A percentile compares a stretch with the other conserved stretches of the same genome.
Conservation (phyloP, 2,888 invertebrate species). For the Metallyticus violacea region DNA sequence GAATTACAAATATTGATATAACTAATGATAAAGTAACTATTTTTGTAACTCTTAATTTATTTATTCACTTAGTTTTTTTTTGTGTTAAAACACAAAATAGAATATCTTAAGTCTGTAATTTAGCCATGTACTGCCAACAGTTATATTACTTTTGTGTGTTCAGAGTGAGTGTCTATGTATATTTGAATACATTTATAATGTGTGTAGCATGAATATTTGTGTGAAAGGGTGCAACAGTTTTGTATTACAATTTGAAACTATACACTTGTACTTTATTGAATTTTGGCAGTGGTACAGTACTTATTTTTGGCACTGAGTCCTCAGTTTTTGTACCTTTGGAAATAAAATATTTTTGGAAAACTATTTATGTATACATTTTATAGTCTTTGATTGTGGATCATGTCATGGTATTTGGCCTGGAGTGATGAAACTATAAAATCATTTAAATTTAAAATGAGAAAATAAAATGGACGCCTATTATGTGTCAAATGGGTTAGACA, state of each 20-base stretch:
- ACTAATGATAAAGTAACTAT: background rate
- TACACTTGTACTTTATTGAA: constrained; percentile 9
- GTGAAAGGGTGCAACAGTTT: background rate
- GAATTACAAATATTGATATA: background rate
- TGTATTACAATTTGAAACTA: constrained; percentile 6
- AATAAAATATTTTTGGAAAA: constrained; percentile 17
- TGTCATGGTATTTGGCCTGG: constrained; percentile 14
- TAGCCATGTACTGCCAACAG: constrained; percentile 1
- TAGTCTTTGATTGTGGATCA: constrained; percentile 12
- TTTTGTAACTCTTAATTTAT: background rate
- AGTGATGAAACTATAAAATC: background rate
- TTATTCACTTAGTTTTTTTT: background rate
- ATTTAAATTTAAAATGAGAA: background rate
- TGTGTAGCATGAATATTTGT: background rate
- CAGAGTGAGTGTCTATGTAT: background rate
- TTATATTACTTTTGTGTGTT: background rate
- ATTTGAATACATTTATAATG: background rate
- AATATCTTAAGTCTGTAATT: background rate
- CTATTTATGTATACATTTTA: constrained; percentile 13
- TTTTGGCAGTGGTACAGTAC: constrained; percentile 17
- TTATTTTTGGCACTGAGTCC: constrained; percentile 14
- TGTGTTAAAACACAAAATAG: background rate
- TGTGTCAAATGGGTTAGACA: background rate
- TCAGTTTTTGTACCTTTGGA: constrained; percentile 14
- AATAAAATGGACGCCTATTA: background rate